Conservation (phyloP, 1,140 invertebrate species). For the Trachymyrmex septentrionalis region DNA sequence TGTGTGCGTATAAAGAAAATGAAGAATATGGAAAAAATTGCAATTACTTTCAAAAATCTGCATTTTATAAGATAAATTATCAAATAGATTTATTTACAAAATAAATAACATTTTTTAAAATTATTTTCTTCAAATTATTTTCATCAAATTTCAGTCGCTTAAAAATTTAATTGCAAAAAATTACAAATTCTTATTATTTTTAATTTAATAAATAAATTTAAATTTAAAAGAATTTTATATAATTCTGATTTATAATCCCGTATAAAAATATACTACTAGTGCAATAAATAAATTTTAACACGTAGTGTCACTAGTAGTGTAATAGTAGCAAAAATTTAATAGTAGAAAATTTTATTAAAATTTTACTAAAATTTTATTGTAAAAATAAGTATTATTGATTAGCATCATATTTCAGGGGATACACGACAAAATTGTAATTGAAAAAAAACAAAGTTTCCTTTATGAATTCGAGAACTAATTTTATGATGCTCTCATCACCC, state of each 20-base stretch:
- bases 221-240: not conserved
- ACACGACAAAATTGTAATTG: no score
- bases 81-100: not conserved
- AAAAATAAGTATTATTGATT: no score
- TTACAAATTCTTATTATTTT: not conserved
- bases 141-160: not conserved
- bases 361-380: no score
- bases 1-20: not conserved
- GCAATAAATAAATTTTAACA: no score
- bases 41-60: not conserved
- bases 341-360: no score
- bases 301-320: no score
- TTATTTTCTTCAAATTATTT: not conserved
- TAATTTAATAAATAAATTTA: not conserved
- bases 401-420: no score
- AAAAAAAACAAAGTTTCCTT: no score
- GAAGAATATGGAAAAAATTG: not conserved
- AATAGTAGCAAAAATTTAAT: no score
- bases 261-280: no score
- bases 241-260: not conserved
- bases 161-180: constrained; percentile 13
- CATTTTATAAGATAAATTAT: not conserved
- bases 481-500: no score
- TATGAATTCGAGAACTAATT: no score
- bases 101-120: not conserved